These are phyloP conservation scores for Drosophila formosana DNA, from an alignment of 2,888 invertebrate species.

Conservation along the genomic window DNA sequence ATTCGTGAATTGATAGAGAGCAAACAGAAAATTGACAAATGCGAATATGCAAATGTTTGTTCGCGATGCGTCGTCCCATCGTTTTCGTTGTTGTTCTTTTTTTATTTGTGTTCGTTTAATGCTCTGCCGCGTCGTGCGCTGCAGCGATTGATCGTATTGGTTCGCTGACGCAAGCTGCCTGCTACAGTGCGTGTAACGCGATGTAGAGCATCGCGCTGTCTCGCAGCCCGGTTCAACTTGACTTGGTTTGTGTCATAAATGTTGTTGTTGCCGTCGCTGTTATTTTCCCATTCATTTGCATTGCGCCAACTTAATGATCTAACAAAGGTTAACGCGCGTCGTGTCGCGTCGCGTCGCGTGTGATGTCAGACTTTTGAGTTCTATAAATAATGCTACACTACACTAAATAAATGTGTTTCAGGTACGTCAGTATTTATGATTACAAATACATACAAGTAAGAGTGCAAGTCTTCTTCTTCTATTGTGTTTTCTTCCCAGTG, in stretches of 20 bases:
- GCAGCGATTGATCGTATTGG: constrained; percentile 1
- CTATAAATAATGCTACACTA: constrained; percentile 64
- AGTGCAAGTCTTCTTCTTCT: neutral
- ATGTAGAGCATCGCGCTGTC: constrained; percentile 37
- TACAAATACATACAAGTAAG: constrained; percentile 3
- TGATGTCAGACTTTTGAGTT: constrained; percentile 73
- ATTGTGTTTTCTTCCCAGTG: constrained; percentile 19
- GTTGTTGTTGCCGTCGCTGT: constrained; percentile 13
- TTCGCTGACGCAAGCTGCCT: constrained; percentile 15
- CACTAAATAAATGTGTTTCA: constrained; percentile 45
- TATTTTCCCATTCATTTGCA: constrained; percentile 45
- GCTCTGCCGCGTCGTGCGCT: constrained; percentile 41
- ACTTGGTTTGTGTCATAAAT: constrained; percentile 50
- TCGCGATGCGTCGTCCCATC: constrained; percentile 7
- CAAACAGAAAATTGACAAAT: constrained; percentile 61
- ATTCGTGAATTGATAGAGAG: constrained; percentile 48
- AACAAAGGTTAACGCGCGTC: constrained; percentile 62
- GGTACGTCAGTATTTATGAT: neutral
- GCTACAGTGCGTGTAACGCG: neutral
- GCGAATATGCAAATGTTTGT: constrained; percentile 67
- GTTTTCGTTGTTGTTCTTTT: constrained; percentile 11
- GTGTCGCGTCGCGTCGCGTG: constrained; percentile 28
- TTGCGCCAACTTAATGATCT: constrained; percentile 56
- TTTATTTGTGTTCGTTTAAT: constrained; percentile 24
- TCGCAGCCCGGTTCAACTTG: constrained; percentile 50